Percentiles rank a stretch among this genome's conserved stretches.
These are phyloP conservation scores for Holotrichia oblita DNA, from an alignment of 1,140 invertebrate genomes.

Conservation along the genomic window DNA sequence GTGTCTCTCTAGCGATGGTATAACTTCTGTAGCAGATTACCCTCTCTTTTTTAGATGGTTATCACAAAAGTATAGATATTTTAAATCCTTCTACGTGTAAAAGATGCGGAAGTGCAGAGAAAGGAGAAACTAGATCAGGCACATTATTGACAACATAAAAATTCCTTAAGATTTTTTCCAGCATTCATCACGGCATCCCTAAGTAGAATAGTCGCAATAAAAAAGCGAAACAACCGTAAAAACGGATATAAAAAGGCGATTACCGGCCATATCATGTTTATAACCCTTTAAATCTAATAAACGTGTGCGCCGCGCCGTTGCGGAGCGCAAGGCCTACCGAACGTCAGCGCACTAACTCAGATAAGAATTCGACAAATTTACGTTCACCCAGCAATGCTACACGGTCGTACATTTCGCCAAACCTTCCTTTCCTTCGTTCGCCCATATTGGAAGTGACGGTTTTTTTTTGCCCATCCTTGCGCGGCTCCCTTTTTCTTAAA, in stretches of 20 bases:
- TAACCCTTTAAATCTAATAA: slow-evolving; percentile 49
- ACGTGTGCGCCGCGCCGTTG: slow-evolving; percentile 45
- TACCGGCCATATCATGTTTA: slow-evolving; percentile 48
- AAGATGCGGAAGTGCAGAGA: neutral
- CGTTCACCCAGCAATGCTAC: slow-evolving; percentile 34
- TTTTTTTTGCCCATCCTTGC: neutral
- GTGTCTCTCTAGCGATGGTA: too few relatives aligned
- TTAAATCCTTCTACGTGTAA: neutral
- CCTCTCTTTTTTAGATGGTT: too few relatives aligned
- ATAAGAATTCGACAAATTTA: slow-evolving; percentile 50
- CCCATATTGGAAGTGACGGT: slow-evolving; percentile 4
- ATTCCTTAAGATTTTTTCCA: neutral
- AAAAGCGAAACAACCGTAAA: slow-evolving; percentile 36
- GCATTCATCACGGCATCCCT: slow-evolving; percentile 27
- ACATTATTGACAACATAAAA: slow-evolving; percentile 7
- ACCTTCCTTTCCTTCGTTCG: neutral
- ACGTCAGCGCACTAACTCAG: slow-evolving; percentile 46
- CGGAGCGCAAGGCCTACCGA: slow-evolving; percentile 43
- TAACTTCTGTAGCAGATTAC: too few relatives aligned
- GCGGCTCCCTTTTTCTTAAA: slow-evolving; percentile 44
- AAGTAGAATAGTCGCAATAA: slow-evolving; percentile 34
- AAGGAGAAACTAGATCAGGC: neutral
- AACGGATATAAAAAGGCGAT: slow-evolving; percentile 44
- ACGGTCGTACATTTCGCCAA: neutral
- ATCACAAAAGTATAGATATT: too few relatives aligned